A percentile compares a stretch with the other conserved stretches of the same genome.
phyloP scores from a whole-genome alignment of 2,113 vertebrate genomes.

The Apteryx owenii region DNA sequence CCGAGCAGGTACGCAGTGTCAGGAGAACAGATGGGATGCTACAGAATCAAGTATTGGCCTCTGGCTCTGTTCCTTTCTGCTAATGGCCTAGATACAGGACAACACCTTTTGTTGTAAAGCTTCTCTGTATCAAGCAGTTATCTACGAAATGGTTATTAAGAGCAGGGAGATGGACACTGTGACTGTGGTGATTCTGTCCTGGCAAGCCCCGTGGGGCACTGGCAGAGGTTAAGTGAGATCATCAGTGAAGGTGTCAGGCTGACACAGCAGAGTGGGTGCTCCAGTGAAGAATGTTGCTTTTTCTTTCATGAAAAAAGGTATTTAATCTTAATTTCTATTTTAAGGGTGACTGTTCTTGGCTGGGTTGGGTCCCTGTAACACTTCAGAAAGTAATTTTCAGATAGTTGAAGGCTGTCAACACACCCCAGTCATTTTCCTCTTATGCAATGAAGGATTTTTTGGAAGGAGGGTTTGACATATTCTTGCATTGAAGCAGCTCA shows the following conservation, averaged over 20 bases:
- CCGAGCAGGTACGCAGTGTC: accelerated
- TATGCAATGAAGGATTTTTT: neutral
- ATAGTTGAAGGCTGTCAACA: constrained; percentile 1
- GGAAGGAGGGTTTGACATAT: neutral
- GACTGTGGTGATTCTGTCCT: neutral
- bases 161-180: neutral
- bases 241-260: neutral
- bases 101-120: neutral
- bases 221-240: neutral
- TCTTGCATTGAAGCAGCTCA: neutral
- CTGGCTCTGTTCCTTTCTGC: neutral
- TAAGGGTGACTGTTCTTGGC: constrained; percentile 27
- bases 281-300: neutral
- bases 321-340: constrained; percentile 28
- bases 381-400: constrained; percentile 10
- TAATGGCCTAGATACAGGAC: neutral
- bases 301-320: neutral
- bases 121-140: neutral
- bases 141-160: neutral
- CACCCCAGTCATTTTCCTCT: constrained; percentile 5
- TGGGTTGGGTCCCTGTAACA: neutral
- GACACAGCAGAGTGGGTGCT: neutral
- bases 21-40: neutral
- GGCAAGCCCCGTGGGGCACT: neutral
- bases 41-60: neutral